Evolutionary conservation across 2,113 vertebrate species (phyloP).

Genomic region (Spea bombifrons): DNA sequence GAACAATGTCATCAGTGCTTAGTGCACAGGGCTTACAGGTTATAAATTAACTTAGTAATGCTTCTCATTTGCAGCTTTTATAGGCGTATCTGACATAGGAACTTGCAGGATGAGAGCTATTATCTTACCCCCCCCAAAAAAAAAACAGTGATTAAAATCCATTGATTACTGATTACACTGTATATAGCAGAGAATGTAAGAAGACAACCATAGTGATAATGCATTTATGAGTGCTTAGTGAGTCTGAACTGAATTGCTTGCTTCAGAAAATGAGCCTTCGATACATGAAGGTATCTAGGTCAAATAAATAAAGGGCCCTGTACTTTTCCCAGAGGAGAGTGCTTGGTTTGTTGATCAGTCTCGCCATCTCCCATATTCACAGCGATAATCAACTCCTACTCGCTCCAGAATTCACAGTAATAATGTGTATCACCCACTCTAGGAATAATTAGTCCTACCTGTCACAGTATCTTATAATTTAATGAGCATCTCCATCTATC

Average conservation of each 20-base stretch:
- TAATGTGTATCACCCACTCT: slow-evolving; percentile 41
- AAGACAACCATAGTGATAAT: slow-evolving; percentile 21
- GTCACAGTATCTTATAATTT: slow-evolving; percentile 28
- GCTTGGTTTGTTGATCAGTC: slow-evolving; percentile 38
- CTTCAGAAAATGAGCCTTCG: slow-evolving; percentile 31
- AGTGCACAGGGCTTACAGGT: background rate
- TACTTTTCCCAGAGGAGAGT: slow-evolving; percentile 35
- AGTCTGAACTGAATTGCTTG: slow-evolving; percentile 24
- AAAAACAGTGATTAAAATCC: slow-evolving; percentile 28
- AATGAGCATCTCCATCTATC: slow-evolving; percentile 35
- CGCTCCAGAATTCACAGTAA: slow-evolving; percentile 34
- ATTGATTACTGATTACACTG: slow-evolving; percentile 26
- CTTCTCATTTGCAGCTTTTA: slow-evolving; percentile 18
- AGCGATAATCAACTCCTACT: slow-evolving; percentile 32
- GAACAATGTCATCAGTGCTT: background rate
- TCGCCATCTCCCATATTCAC: slow-evolving; percentile 14
- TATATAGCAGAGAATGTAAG: background rate
- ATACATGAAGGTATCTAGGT: slow-evolving; percentile 33
- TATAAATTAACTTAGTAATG: slow-evolving; percentile 15
- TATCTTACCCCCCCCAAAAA: slow-evolving; percentile 9
- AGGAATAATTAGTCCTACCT: slow-evolving; percentile 32
- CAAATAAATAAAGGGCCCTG: slow-evolving; percentile 30
- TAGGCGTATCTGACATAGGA: slow-evolving; percentile 5
- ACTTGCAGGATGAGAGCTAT: slow-evolving; percentile 6
- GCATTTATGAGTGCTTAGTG: slow-evolving; percentile 29